Conservation (phyloP, 1,140 invertebrate species). For the Acarapis woodi region DNA sequence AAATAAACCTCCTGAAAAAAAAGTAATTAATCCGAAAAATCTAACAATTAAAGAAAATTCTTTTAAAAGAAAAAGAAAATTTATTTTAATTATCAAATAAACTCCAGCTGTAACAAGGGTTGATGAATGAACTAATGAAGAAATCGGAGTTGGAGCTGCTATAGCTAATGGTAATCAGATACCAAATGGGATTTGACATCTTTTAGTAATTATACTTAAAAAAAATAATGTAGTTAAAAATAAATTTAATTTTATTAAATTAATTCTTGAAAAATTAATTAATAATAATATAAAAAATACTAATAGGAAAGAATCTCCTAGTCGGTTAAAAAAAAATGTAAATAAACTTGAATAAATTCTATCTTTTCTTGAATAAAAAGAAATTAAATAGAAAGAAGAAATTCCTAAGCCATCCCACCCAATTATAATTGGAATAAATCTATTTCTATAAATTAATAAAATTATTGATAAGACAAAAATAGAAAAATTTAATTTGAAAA, state of each 20-base stretch:
- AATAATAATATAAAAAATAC: too few relatives aligned
- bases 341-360: constrained; percentile 29
- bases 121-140: constrained; percentile 38
- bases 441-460: constrained; percentile 31
- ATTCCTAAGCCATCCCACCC: constrained; percentile 34
- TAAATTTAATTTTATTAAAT: constrained; percentile 17
- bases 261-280: too few relatives aligned
- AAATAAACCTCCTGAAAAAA: background rate
- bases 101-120: constrained; percentile 37
- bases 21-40: too few relatives aligned
- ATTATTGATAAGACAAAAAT: constrained; percentile 34
- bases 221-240: constrained; percentile 22
- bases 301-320: constrained; percentile 19
- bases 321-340: constrained; percentile 28
- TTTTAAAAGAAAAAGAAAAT: background rate
- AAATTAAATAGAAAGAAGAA: constrained; percentile 31
- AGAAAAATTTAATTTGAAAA: constrained; percentile 26
- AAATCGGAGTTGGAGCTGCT: constrained; percentile 33
- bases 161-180: constrained; percentile 34
- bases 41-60: background rate
- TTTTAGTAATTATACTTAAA: constrained; percentile 30
- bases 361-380: constrained; percentile 29
- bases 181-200: constrained; percentile 38
- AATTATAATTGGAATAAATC: constrained; percentile 33
- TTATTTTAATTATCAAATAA: constrained; percentile 30